phyloP scores from a whole-genome alignment of 2,113 vertebrate species.

The Nothocercus julius region DNA sequence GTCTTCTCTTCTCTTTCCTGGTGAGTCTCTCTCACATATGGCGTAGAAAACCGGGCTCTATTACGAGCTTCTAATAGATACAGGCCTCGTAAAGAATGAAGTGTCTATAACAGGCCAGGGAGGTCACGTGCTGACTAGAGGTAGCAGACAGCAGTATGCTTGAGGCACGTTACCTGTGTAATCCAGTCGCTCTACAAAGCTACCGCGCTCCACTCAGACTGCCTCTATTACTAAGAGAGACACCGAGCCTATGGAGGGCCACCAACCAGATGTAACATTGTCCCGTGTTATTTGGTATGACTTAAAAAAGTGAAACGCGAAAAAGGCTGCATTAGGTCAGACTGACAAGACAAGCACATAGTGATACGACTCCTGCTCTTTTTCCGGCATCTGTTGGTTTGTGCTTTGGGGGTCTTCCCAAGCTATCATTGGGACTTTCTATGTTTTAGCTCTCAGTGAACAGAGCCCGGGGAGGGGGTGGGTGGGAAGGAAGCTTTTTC shows the following conservation, averaged over 20 bases:
- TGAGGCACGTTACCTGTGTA: not conserved
- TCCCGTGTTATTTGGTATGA: not conserved
- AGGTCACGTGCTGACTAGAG: not conserved
- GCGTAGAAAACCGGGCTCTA: not conserved
- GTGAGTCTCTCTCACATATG: not conserved
- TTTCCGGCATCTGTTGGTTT: not conserved
- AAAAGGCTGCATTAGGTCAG: not conserved
- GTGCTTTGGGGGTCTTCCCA: not conserved
- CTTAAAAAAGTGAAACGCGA: not conserved
- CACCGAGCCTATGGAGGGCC: rapidly evolving
- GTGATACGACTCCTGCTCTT: not conserved
- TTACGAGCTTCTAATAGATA: not conserved
- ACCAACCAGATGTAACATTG: rapidly evolving
- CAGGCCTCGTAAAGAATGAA: rapidly evolving
- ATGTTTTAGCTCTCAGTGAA: not conserved
- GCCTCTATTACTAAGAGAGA: rapidly evolving
- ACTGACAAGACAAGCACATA: not conserved
- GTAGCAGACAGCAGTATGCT: not conserved
- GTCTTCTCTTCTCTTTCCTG: not conserved
- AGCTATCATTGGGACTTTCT: not conserved
- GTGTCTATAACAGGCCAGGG: rapidly evolving
- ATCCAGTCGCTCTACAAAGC: not conserved
- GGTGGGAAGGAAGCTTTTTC: not conserved
- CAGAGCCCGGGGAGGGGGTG: rapidly evolving
- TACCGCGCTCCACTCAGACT: rapidly evolving